Evolutionary conservation across 2,797 vertebrate species (phyloP).

Genomic region (Poeciliopsis gracilis): DNA sequence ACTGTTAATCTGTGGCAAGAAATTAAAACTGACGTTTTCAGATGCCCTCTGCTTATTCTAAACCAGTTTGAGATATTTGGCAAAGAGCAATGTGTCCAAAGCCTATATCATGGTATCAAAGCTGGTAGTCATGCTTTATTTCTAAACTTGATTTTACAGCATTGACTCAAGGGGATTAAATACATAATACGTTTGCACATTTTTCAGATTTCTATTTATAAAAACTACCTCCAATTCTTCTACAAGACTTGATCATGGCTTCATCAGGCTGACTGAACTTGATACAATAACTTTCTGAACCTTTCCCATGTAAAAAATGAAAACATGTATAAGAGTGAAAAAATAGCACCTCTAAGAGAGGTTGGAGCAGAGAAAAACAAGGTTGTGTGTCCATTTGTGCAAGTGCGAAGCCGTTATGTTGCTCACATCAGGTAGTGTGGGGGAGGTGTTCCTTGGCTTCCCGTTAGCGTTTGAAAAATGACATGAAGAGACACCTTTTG

Average conservation of each 20-base stretch:
- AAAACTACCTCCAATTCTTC: background rate
- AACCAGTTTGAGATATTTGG: background rate
- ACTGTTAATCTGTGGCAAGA: background rate
- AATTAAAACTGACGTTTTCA: background rate
- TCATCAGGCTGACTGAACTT: constrained; percentile 46
- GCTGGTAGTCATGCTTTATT: background rate
- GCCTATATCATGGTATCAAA: background rate
- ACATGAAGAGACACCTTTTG: constrained; percentile 51
- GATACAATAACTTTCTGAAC: constrained; percentile 39
- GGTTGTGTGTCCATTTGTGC: constrained; percentile 19
- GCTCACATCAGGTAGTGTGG: constrained; percentile 53
- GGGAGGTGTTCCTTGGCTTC: constrained; percentile 50
- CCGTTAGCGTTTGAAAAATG: constrained; percentile 58
- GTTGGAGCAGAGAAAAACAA: constrained; percentile 18
- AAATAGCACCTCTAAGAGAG: constrained; percentile 27
- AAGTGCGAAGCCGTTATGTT: constrained; percentile 29
- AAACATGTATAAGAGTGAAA: constrained; percentile 41
- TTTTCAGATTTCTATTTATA: background rate
- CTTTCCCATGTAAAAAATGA: constrained; percentile 56
- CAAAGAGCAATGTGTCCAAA: background rate
- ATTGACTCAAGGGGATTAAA: background rate
- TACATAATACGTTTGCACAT: background rate
- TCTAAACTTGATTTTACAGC: background rate
- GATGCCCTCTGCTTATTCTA: background rate
- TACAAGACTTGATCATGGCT: constrained; percentile 31